Evolutionary conservation across 2,797 vertebrate species (phyloP).

Genomic region (Argyrosomus regius): DNA sequence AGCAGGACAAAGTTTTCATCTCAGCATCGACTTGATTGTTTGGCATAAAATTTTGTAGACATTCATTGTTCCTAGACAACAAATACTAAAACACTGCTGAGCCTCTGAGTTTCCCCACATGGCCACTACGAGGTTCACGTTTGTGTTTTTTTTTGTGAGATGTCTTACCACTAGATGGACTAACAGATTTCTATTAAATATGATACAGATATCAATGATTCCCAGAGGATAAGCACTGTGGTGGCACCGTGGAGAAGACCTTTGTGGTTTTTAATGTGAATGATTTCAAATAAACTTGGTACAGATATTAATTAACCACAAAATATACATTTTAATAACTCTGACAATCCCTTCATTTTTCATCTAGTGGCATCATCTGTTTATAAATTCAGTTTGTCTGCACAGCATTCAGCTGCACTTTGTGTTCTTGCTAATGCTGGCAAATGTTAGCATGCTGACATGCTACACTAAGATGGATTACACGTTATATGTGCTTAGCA

Average conservation of each 20-base stretch:
- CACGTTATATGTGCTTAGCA: not conserved
- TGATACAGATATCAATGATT: not conserved
- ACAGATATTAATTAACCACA: not conserved
- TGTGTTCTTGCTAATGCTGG: not conserved
- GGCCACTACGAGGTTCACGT: not conserved
- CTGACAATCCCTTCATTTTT: not conserved
- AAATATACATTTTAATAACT: not conserved
- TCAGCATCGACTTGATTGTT: not conserved
- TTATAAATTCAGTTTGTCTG: not conserved
- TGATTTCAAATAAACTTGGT: not conserved
- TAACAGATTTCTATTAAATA: not conserved
- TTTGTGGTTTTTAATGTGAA: not conserved
- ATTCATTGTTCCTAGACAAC: not conserved
- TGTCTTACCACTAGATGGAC: not conserved
- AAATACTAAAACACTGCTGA: not conserved
- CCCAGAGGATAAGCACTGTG: not conserved
- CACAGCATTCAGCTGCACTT: not conserved
- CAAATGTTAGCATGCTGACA: not conserved
- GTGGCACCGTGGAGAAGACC: not conserved
- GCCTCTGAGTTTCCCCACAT: not conserved
- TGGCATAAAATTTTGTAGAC: not conserved
- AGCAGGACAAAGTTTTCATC: not conserved
- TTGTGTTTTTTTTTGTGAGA: not conserved
- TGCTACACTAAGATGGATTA: not conserved
- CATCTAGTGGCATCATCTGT: not conserved